Evolutionary conservation across 2,888 invertebrate genomes (phyloP), one percentile per base, ranked within the genome.

Genomic region (Lasius platythorax): DNA sequence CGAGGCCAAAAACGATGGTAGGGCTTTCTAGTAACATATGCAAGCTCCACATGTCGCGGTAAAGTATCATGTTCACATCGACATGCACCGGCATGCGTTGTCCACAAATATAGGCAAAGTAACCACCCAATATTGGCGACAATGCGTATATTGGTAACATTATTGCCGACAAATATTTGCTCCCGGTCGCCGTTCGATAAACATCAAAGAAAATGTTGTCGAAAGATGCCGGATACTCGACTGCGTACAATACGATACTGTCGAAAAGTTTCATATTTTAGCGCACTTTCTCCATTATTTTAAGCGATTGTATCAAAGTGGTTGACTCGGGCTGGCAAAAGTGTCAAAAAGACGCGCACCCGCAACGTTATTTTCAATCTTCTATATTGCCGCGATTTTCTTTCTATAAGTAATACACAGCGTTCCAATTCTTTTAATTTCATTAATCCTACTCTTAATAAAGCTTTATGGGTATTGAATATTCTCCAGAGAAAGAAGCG

Each of bases 131-230:
- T 33, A 61, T 18, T 23, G 46, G 12, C 53, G 28, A 28, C 50
- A 50, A n/a, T 50, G 23, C 8, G 46, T 43, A 12, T n/a, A n/a
- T 40, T 61, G 70, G 43, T 23, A 70, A 70, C 46, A 70, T 79
- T 61, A 79, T 79, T 70, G 70, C 46, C 79, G 23, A 70, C 79
- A 79, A 79, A 79, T 79, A 79, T 70, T 79, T 79, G 61, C 46
- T 33, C 2, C 46, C 23, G 6, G 43, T 58, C 58, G 43, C 70
- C 12, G 46, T 8, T 79, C 72, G 72, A 50, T 72, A 72, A 81
- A 70, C 61, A 72, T 70, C 61, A 63, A 72, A 72, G 61, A 81
- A 81, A 81, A 72, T 37, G 28, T 37, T 72, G 79, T 11, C 61
- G 61, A 72, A 61, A 72, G 33, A 63, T 50, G 33, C 6, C 18